phyloP scores from a whole-genome alignment of 2,888 invertebrate species.

The Uropetala carovei region DNA sequence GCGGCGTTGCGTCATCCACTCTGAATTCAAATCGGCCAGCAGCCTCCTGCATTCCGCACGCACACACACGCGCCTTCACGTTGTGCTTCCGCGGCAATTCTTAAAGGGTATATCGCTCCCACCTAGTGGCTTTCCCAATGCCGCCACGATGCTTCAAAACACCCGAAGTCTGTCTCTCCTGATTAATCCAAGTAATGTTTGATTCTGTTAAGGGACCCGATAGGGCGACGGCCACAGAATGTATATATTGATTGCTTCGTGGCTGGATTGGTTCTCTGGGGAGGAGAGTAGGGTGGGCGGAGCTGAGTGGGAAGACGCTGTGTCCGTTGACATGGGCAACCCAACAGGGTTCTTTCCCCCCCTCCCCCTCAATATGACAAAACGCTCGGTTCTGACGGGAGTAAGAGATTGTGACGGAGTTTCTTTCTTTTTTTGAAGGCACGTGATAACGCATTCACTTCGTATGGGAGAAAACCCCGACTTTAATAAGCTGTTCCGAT shows the following conservation, averaged over 20 bases:
- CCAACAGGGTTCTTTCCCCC: too few species aligned
- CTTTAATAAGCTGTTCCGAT: too few species aligned
- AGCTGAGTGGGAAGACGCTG: too few species aligned
- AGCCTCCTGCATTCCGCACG: background rate
- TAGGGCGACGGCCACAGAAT: background rate
- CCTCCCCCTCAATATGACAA: too few species aligned
- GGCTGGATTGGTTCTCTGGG: background rate
- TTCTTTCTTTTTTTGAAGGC: too few species aligned
- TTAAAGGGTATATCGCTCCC: background rate
- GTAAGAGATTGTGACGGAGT: too few species aligned
- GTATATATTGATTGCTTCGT: conserved; percentile 1
- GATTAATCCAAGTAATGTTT: conserved; percentile 13
- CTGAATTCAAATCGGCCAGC: conserved; percentile 7
- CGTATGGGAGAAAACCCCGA: too few species aligned
- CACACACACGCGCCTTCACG: too few species aligned
- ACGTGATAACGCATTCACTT: too few species aligned
- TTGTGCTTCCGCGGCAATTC: background rate
- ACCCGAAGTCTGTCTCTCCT: background rate
- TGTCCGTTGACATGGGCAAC: too few species aligned
- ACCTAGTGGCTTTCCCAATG: background rate
- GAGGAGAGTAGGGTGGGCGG: background rate
- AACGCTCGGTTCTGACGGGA: too few species aligned
- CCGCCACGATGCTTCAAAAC: background rate
- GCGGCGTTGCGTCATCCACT: conserved; percentile 14
- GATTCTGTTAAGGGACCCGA: background rate